Percentiles rank a stretch among this genome's conserved stretches.
phyloP scores from a whole-genome alignment of 2,113 vertebrate species.

The Regulus satrapa region DNA sequence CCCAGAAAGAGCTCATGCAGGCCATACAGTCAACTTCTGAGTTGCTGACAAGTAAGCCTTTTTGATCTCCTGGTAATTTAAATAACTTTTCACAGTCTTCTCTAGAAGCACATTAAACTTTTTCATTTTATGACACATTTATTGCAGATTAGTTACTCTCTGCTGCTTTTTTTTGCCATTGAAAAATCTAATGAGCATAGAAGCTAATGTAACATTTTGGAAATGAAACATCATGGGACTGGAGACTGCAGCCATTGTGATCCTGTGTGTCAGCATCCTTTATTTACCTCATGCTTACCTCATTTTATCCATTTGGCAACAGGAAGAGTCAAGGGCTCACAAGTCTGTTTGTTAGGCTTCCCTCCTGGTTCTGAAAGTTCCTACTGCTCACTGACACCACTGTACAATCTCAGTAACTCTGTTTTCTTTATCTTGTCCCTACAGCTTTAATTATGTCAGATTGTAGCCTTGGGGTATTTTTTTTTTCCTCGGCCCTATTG shows the following conservation, averaged over 20 bases:
- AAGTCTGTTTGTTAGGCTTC: neutral
- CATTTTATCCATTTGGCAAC: neutral
- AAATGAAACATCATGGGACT: neutral
- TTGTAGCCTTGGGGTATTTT: neutral
- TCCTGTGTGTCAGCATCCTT: neutral
- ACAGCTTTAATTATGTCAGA: neutral
- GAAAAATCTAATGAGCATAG: constrained; percentile 43
- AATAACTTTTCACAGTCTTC: neutral
- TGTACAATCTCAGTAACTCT: neutral
- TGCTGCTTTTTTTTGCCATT: neutral
- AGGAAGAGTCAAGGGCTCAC: neutral
- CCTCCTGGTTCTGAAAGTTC: neutral
- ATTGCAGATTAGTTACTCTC: constrained; percentile 35
- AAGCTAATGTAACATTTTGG: constrained; percentile 43
- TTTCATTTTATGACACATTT: constrained; percentile 35
- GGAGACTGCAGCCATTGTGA: neutral
- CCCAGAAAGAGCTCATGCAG: neutral
- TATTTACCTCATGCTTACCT: neutral
- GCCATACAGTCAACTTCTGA: neutral
- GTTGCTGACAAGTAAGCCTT: constrained; percentile 12
- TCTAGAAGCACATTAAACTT: constrained; percentile 17
- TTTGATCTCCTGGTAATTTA: constrained; percentile 22
- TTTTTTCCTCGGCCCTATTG: neutral
- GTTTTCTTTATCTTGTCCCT: neutral
- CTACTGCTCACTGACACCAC: neutral